A percentile compares a stretch with the other conserved stretches of the same genome.
These are phyloP conservation scores for Frieseomelitta varia DNA, from an alignment of 1,140 invertebrate species.

Conservation along the genomic window DNA sequence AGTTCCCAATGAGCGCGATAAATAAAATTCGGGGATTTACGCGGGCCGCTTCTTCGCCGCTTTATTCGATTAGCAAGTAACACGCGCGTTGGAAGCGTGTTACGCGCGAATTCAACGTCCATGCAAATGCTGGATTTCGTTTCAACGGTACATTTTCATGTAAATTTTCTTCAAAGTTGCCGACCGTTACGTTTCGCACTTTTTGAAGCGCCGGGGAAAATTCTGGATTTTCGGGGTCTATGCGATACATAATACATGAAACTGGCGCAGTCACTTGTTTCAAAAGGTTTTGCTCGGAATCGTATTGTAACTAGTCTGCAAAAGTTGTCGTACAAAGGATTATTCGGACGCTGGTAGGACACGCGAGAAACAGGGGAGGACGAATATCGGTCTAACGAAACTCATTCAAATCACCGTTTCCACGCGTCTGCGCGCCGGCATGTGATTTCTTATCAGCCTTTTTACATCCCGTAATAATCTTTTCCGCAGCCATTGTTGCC, in stretches of 20 bases:
- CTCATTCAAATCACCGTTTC: slow-evolving; percentile 37
- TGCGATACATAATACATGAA: slow-evolving; percentile 49
- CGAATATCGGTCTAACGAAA: slow-evolving; percentile 22
- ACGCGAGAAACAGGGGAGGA: slow-evolving; percentile 1
- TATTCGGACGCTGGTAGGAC: slow-evolving; percentile 38
- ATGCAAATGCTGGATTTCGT: slow-evolving; percentile 34
- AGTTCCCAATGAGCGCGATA: too few species aligned
- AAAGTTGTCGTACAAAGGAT: slow-evolving; percentile 43
- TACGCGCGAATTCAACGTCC: not conserved
- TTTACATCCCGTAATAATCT: slow-evolving; percentile 40
- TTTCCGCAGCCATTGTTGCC: slow-evolving; percentile 15
- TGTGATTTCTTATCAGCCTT: slow-evolving; percentile 33
- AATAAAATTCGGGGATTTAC: not conserved
- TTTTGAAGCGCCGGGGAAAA: slow-evolving; percentile 27
- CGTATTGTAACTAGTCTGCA: slow-evolving; percentile 47
- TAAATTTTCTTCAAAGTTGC: slow-evolving; percentile 42
- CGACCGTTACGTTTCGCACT: slow-evolving; percentile 25
- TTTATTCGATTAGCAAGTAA: slow-evolving; percentile 8
- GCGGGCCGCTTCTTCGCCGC: not conserved
- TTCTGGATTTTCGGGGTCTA: slow-evolving; percentile 33
- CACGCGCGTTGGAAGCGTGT: slow-evolving; percentile 13
- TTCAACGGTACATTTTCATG: slow-evolving; percentile 38
- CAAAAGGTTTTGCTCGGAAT: slow-evolving; percentile 47
- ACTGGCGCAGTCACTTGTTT: slow-evolving; percentile 19
- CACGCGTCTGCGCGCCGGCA: not conserved